Evolutionary conservation across 1,140 invertebrate species (phyloP).

Genomic region (Heterodera carotae): DNA sequence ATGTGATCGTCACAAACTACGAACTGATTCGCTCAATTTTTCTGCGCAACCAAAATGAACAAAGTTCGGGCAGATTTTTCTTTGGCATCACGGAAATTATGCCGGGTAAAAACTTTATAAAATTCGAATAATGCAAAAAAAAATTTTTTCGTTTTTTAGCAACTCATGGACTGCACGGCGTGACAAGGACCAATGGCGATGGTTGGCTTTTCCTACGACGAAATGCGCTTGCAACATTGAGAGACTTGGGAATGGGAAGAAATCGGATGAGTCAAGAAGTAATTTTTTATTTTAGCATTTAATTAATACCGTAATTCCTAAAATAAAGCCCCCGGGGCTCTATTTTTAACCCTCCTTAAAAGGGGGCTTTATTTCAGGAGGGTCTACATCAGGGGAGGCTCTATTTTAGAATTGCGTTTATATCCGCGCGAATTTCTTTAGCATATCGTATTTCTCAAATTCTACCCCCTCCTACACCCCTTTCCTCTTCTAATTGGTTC

Average conservation of each 20-base stretch:
- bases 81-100: constrained; percentile 20
- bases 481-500: too few relatives aligned
- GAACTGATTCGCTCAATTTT: constrained; percentile 18
- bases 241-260: constrained; percentile 28
- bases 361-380: too few relatives aligned
- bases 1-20: constrained; percentile 25
- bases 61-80: constrained; percentile 8
- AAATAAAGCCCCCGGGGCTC: too few relatives aligned
- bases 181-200: constrained; percentile 17
- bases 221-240: constrained; percentile 10
- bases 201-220: constrained; percentile 19
- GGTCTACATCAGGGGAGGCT: too few relatives aligned
- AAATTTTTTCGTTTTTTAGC: neutral
- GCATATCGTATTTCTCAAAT: too few relatives aligned
- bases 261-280: constrained; percentile 15
- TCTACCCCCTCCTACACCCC: too few relatives aligned
- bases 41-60: constrained; percentile 16
- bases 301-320: neutral
- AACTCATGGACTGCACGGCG: constrained; percentile 17
- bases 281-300: neutral
- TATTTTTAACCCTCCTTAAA: too few relatives aligned
- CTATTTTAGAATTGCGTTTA: too few relatives aligned
- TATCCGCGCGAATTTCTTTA: too few relatives aligned
- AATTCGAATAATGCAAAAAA: neutral
- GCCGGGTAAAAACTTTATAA: neutral